Conservation (phyloP, 2,113 vertebrate species). For the Trematocara marginatum region DNA sequence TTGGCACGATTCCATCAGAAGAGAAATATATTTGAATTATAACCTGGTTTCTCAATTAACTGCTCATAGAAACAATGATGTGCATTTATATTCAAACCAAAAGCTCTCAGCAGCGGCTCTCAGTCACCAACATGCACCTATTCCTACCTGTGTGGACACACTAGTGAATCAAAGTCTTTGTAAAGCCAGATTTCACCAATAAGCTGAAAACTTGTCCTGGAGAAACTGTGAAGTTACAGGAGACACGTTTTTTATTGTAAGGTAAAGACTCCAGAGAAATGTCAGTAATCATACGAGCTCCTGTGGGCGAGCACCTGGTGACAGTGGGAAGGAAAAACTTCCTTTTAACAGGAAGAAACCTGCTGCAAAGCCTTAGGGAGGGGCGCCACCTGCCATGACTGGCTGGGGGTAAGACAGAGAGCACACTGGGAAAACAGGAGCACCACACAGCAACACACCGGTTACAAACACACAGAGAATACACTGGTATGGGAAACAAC, state of each 20-base stretch:
- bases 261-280: not conserved
- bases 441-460: too few species aligned
- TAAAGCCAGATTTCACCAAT: not conserved
- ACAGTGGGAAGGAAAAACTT: too few species aligned
- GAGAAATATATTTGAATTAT: not conserved
- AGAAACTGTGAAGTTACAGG: not conserved
- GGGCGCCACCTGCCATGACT: not conserved
- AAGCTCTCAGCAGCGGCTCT: not conserved
- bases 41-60: not conserved
- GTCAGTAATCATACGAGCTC: accelerated
- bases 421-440: too few species aligned
- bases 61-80: not conserved
- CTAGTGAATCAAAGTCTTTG: not conserved
- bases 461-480: too few species aligned
- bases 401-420: too few species aligned
- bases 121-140: accelerated
- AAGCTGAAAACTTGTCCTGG: not conserved
- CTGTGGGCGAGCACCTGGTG: too few species aligned
- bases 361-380: not conserved
- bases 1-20: not conserved
- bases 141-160: not conserved
- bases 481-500: too few species aligned
- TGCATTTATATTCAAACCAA: not conserved
- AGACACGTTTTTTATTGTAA: not conserved
- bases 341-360: not conserved